phyloP scores from a whole-genome alignment of 2,888 invertebrate species.

The Macrophya alboannulata region DNA sequence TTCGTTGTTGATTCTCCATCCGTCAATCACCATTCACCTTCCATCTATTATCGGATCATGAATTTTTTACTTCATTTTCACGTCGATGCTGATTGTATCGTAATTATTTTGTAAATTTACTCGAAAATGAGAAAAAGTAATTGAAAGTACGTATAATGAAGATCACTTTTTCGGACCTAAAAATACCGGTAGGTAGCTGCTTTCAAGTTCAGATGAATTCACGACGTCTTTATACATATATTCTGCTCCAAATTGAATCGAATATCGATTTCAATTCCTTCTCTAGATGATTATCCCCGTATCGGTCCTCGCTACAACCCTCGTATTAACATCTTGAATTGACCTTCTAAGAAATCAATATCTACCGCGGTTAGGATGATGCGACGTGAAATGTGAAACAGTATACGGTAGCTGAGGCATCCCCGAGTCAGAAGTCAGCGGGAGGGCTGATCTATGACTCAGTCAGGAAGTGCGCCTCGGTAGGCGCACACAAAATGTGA shows the following conservation, averaged over 20 bases:
- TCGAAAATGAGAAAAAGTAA: neutral
- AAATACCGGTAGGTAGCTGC: neutral
- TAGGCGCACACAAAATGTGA: constrained; percentile 66
- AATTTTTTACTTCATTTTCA: constrained; percentile 1
- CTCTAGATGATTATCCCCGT: constrained; percentile 13
- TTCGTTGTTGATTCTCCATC: neutral
- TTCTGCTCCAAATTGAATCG: neutral
- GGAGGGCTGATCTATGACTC: constrained; percentile 74
- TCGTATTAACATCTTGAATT: constrained; percentile 59
- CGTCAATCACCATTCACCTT: neutral
- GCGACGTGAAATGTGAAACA: constrained; percentile 53
- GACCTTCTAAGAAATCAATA: constrained; percentile 73
- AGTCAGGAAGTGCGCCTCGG: constrained; percentile 70
- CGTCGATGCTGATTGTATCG: neutral
- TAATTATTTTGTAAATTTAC: neutral
- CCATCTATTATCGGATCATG: neutral
- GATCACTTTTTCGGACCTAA: neutral
- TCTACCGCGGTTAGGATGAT: constrained; percentile 58
- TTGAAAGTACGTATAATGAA: neutral
- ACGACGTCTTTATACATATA: neutral
- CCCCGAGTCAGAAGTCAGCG: constrained; percentile 52
- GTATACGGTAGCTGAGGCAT: constrained; percentile 51
- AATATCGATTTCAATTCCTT: constrained; percentile 11
- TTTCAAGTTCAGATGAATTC: neutral
- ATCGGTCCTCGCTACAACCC: constrained; percentile 14